Evolutionary conservation across 64 coral and sea anemone species (phyloP), one percentile per base, ranked within the genome.

Genomic region (Stylophora pistillata): DNA sequence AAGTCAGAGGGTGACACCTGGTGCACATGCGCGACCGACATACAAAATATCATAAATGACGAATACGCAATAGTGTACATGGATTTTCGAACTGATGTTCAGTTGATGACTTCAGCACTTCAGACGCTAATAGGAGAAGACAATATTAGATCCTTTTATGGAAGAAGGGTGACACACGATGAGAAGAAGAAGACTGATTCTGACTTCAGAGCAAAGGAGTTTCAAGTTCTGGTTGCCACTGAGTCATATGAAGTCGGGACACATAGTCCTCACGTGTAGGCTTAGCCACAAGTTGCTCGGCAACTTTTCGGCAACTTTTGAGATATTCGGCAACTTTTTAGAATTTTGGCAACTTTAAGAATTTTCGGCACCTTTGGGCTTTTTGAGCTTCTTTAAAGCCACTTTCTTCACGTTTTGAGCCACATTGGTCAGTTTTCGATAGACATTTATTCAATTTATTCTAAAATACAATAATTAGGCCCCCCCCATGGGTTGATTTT

Each of bases 51-150:
- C 30, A 23, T 53, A 25, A 55, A 37, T 23, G 85, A 91, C 10
- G 81, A 96, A 15, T 96, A 80, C 57, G 75, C 80, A 23, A 96
- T 92, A 15, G 87, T 96, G 3, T 92, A 92, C 78, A 92, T 96
- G 94, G 90, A 92, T 61, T 96, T 96, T 15, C 74, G 25, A 56
- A 86, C 26, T 16, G 90, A 96, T 58, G 87, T 92, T 23, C 73
- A 96, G 18, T 10, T 74, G 10, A 86, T 96, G 86, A 41, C 31
- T 2, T 18, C 30, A 64, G 21, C 57, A 41, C 57, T 89, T 4
- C 79, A 71, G 72, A 53, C 30, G 56, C 21, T 29, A 29, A 20
- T 28, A 54, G 85, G 64, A 5, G 28, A 72, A 73, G 20, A 41
- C 18, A 66, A 92, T 47, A 62, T 86, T 4, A 72, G 54, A 53